These are phyloP conservation scores for Dioctria linearis DNA, from an alignment of 2,888 invertebrate genomes.

Conservation along the genomic window DNA sequence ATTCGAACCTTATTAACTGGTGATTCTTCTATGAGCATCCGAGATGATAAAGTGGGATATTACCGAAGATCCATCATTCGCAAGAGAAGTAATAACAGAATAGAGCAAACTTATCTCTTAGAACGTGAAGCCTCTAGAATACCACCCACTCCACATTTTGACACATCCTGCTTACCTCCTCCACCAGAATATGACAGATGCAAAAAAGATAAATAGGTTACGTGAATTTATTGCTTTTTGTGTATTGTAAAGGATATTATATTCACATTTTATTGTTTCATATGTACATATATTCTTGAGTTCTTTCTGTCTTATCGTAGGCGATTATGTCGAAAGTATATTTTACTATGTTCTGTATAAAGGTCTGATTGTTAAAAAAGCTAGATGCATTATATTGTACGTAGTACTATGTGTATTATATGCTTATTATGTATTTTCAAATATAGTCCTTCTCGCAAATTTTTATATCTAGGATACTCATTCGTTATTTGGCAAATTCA, in stretches of 20 bases:
- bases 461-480: no score
- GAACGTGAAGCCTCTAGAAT: neutral
- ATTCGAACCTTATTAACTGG: neutral
- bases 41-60: neutral
- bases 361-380: no score
- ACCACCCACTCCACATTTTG: neutral
- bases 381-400: no score
- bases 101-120: neutral
- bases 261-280: neutral
- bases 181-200: conserved; percentile 10
- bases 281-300: neutral
- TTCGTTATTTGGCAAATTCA: no score
- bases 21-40: no score
- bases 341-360: neutral
- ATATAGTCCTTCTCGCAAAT: no score
- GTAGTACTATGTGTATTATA: no score
- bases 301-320: no score
- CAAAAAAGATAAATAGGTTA: neutral
- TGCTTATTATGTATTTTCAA: no score
- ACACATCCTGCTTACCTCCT: conserved; percentile 1
- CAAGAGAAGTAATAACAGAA: conserved; percentile 16
- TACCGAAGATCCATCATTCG: conserved; percentile 9
- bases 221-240: neutral
- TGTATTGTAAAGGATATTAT: neutral
- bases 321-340: conserved; percentile 20